phyloP scores from a whole-genome alignment of 2,888 invertebrate species.

The Parnassius apollo region DNA sequence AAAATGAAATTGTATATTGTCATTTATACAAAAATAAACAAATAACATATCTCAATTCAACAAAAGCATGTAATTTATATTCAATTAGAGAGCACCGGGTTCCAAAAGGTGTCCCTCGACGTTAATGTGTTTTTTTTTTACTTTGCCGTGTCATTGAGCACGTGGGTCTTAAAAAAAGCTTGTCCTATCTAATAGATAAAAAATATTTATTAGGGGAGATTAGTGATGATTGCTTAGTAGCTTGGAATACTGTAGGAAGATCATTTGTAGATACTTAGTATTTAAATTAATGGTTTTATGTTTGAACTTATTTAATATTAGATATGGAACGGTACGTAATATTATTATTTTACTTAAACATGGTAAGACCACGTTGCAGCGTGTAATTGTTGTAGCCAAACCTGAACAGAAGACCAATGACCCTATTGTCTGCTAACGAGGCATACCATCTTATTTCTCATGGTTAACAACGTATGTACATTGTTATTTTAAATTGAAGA shows the following conservation, averaged over 20 bases:
- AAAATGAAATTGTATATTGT: too few relatives aligned
- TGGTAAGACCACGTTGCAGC: too few relatives aligned
- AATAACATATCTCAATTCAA: constrained; percentile 20
- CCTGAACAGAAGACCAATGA: too few relatives aligned
- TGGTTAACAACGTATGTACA: too few relatives aligned
- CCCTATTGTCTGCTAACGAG: too few relatives aligned
- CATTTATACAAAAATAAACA: constrained; percentile 1
- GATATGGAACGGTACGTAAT: too few relatives aligned
- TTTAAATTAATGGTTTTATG: neutral
- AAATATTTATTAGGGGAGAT: constrained; percentile 15
- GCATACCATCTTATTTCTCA: too few relatives aligned
- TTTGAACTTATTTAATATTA: neutral
- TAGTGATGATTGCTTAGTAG: constrained; percentile 9
- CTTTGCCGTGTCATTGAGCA: constrained; percentile 22
- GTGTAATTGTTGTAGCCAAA: too few relatives aligned
- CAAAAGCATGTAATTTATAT: constrained; percentile 44
- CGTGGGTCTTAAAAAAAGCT: constrained; percentile 20
- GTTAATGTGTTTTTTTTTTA: constrained; percentile 37
- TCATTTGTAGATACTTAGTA: too few relatives aligned
- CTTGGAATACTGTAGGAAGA: too few relatives aligned
- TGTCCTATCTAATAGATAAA: constrained; percentile 22
- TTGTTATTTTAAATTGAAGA: too few relatives aligned
- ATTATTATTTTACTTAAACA: too few relatives aligned
- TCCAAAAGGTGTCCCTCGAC: constrained; percentile 34
- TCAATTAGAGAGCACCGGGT: constrained; percentile 50